Base-by-base conservation (phyloP, 1,140 invertebrate species). In the Ostrea edulis region DNA sequence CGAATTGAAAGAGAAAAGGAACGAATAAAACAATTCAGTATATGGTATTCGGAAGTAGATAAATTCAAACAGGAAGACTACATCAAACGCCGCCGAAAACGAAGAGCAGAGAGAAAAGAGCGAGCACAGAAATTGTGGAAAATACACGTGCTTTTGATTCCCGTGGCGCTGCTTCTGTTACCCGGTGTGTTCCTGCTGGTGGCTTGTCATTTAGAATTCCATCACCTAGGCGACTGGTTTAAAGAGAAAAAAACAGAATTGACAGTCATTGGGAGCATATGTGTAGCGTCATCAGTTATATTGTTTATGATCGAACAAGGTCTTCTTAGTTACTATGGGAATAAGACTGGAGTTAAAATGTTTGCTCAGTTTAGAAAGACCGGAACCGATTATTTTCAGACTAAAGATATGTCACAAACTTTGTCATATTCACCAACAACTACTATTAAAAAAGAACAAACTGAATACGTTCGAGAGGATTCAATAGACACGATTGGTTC, bases 1-100 rank as follows among this genome's bases (percentile, higher is more conserved):
- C 25, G 29, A 77, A 25, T 77, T 14, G 68, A 22, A 9, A 25
- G 25, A 7, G 82, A 83, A 52, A 83, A 54, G 52, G 82, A 83
- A 52, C 82, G 82, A 2, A 83, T 83, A 12, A 83, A 83, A 52
- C 82, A 83, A 22, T 83, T 83, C 52, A 83, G 82, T 83, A 83
- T 83, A 52, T 83, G 82, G 82, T 83, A 52, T 53, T 20, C 44
- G 22, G 82, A 83, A 25, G 53, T 54, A 25, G 82, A 83, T 51
- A 83, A 52, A 54, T 52, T 11, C 20, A 52, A 54, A 53, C 82
- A 83, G 20, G 53, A 83, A 54, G 82, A 83, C 22, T 83, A 83
- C 53, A 54, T 83, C 20, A 83, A 52, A 83, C 35, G 82, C 8
- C 82, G 82, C 8, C 44, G 53, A 25, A 83, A 83, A 25, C 22